Evolutionary conservation across 2,888 invertebrate genomes (phyloP), one percentile per base, ranked within the genome.

Genomic region (Hydraecia micacea): DNA sequence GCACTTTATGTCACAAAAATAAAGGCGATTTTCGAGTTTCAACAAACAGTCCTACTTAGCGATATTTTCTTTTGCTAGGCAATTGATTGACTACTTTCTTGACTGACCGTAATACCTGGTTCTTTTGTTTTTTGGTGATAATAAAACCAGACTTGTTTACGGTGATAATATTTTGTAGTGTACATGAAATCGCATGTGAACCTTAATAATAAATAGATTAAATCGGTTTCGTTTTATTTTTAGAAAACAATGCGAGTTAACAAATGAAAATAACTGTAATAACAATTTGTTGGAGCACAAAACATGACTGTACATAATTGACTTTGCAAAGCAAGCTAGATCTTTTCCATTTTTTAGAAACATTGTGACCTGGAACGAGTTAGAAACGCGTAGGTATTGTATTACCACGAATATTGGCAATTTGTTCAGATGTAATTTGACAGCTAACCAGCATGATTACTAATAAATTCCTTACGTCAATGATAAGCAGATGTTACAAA

Each of bases 391-490:
- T 15, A 8, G 32, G 42, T 52, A 55, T 70, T 78, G 52, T 78
- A 28, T 80, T 68, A 62, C 66, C 32, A 42, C n/a, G 58, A 80
- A 55, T 62, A 36, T 62, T 46, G 15, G 63, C 18, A 58, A 68
- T 80, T 58, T 62, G 42, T 46, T 79, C 52, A 63, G 42, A 67
- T 74, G 58, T 55, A 36, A 55, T 55, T n/a, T 55, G 55, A 11
- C 32, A 25, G 65, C 68, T 65, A 69, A 72, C 32, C 63, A 63
- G 67, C 32, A 60, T 49, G 36, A 65, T 77, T 69, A 77, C 39
- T 68, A 72, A 72, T 82, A 39, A 21, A 71, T 78, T 63, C 39
- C 36, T 72, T 78, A 78, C 78, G 83, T 73, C 72, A 83, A 52
- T 73, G 58, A 81, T 68, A 83, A 73, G 52, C 78, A 78, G 62